Evolutionary conservation across 1,140 invertebrate genomes (phyloP).

Genomic region (Scaptomyza pallida): DNA sequence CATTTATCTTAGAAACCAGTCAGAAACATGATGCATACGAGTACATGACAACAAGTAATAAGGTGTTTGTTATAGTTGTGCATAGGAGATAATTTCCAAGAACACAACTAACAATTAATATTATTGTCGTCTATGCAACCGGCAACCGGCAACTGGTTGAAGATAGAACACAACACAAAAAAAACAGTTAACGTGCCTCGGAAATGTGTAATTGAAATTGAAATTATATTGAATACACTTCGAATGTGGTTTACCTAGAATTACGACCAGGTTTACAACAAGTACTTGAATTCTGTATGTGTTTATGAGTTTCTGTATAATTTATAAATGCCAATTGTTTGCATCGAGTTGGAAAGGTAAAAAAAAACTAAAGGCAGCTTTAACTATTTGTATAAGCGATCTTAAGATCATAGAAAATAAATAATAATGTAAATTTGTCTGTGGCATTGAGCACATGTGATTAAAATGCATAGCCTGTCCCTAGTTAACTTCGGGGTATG

Average conservation of each 20-base stretch:
- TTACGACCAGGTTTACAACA: background rate
- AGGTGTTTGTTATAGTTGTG: constrained; percentile 18
- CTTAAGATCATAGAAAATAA: background rate
- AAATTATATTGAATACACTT: constrained; percentile 8
- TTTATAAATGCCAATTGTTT: constrained; percentile 1
- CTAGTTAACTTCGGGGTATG: too few relatives aligned
- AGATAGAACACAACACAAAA: background rate
- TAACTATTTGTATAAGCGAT: too few relatives aligned
- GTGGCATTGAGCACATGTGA: background rate
- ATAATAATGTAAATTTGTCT: background rate
- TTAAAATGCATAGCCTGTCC: background rate
- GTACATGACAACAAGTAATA: constrained; percentile 24
- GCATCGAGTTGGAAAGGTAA: background rate
- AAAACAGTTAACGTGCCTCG: background rate
- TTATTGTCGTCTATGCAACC: constrained; percentile 3
- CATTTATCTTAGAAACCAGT: constrained; percentile 37
- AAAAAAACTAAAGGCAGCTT: too few relatives aligned
- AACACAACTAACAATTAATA: constrained; percentile 29
- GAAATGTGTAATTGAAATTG: constrained; percentile 17
- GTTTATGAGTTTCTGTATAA: constrained; percentile 5
- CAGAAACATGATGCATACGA: constrained; percentile 20
- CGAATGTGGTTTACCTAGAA: constrained; percentile 23
- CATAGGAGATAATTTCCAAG: constrained; percentile 38
- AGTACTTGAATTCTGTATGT: background rate
- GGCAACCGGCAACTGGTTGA: constrained; percentile 17